A percentile compares a stretch with the other conserved stretches of the same genome.
These are phyloP conservation scores for Geotrypetes seraphini DNA, from an alignment of 2,797 vertebrate species.

Conservation along the genomic window DNA sequence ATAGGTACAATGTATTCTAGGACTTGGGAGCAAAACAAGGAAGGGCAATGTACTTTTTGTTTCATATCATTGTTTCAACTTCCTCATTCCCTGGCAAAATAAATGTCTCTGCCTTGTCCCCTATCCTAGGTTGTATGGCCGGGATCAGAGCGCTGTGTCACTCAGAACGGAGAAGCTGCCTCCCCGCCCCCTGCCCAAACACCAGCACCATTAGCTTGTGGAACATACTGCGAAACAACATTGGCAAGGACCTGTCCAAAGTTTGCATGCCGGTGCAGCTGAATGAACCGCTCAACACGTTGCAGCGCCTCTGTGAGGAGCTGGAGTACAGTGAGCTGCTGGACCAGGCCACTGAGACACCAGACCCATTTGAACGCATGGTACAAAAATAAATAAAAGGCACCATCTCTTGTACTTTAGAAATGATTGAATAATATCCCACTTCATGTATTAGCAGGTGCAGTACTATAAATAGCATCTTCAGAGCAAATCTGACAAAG, in stretches of 20 bases:
- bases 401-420: too few relatives aligned
- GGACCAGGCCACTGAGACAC: slow-evolving; percentile 65
- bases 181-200: slow-evolving; percentile 75
- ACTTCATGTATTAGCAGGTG: too few relatives aligned
- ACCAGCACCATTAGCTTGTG: slow-evolving; percentile 85
- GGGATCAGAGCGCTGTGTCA: slow-evolving; percentile 17
- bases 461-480: too few relatives aligned
- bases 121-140: slow-evolving; percentile 39
- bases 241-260: slow-evolving; percentile 94
- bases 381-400: slow-evolving; percentile 63
- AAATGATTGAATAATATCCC: too few relatives aligned
- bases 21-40: too few relatives aligned
- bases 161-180: slow-evolving; percentile 51
- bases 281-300: slow-evolving; percentile 88
- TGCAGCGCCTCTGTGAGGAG: slow-evolving; percentile 91
- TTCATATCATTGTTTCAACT: too few relatives aligned
- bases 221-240: slow-evolving; percentile 95
- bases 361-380: slow-evolving; percentile 78
- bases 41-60: too few relatives aligned
- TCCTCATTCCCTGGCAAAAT: too few relatives aligned
- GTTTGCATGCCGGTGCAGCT: slow-evolving; percentile 93
- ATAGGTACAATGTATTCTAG: too few relatives aligned
- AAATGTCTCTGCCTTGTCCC: too few relatives aligned
- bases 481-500: too few relatives aligned
- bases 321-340: slow-evolving; percentile 92